Conservation (phyloP, 2,888 invertebrate species). For the Mechanitis mazaeus region DNA sequence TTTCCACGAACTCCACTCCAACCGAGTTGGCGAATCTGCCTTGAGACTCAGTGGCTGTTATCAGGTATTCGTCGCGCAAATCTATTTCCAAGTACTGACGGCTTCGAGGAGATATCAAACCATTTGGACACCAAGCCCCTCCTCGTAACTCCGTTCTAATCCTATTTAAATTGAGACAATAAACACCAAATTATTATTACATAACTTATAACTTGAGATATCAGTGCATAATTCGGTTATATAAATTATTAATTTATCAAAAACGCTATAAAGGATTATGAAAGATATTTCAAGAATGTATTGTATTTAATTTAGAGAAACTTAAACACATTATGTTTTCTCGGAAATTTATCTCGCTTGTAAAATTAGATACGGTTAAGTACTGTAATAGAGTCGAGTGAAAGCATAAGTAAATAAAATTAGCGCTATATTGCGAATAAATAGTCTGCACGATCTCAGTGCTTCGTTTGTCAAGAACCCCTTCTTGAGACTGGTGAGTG, state of each 20-base stretch:
- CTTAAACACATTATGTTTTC: slow-evolving; percentile 1
- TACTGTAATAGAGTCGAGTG: slow-evolving; percentile 9
- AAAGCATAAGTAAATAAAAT: slow-evolving; percentile 50
- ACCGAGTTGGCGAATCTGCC: slow-evolving; percentile 94
- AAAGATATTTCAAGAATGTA: background rate
- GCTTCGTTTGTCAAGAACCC: slow-evolving; percentile 54
- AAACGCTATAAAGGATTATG: background rate
- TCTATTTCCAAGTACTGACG: slow-evolving; percentile 91
- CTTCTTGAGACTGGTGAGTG: slow-evolving; percentile 36
- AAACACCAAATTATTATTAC: background rate
- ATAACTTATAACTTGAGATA: background rate
- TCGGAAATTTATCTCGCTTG: slow-evolving; percentile 1
- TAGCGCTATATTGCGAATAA: slow-evolving; percentile 50
- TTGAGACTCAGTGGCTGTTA: slow-evolving; percentile 91
- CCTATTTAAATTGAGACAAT: slow-evolving; percentile 63
- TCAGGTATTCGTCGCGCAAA: slow-evolving; percentile 83
- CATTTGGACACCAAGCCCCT: slow-evolving; percentile 95
- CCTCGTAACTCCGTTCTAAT: slow-evolving; percentile 90
- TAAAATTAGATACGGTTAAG: slow-evolving; percentile 2
- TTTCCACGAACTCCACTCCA: slow-evolving; percentile 91
- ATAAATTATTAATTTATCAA: too few relatives aligned
- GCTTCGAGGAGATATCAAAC: slow-evolving; percentile 83
- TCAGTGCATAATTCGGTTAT: background rate
- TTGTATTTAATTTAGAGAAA: background rate
- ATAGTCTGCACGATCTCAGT: slow-evolving; percentile 48